Conservation (phyloP, 2,797 vertebrate genomes). For the Dallia pectoralis region DNA sequence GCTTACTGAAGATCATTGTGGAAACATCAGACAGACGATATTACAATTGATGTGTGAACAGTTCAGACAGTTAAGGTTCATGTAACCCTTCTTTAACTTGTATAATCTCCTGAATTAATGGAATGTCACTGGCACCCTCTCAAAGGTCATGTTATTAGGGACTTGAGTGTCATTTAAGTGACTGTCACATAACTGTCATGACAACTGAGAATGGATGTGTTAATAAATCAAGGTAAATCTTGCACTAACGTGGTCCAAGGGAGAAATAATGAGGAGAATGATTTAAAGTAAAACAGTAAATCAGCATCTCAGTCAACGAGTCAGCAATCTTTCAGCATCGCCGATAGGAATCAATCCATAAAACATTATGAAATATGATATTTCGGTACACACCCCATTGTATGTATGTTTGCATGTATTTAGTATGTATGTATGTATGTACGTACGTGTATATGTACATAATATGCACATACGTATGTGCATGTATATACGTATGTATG, state of each 20-base stretch:
- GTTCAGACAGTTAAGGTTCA: not conserved
- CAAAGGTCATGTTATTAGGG: not conserved
- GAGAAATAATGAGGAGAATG: too few relatives aligned
- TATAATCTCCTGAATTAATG: not conserved
- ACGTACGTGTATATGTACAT: too few relatives aligned
- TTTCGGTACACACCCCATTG: not conserved
- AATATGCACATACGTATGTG: too few relatives aligned
- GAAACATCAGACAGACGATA: too few relatives aligned
- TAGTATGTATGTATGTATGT: too few relatives aligned
- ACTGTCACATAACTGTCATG: not conserved
- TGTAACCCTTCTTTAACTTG: not conserved
- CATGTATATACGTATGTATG: too few relatives aligned
- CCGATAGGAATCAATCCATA: not conserved
- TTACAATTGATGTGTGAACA: not conserved
- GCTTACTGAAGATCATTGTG: too few relatives aligned
- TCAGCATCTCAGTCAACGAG: not conserved
- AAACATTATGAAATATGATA: not conserved
- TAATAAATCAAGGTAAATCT: too few relatives aligned
- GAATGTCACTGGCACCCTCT: not conserved
- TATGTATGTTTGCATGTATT: not conserved
- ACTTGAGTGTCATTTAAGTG: too few relatives aligned
- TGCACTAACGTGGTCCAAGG: too few relatives aligned
- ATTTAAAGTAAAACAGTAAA: not conserved
- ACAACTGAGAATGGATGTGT: not conserved
- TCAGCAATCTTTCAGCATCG: not conserved